Evolutionary conservation across 2,797 vertebrate species (phyloP).

Genomic region (Chromobotia macracanthus): DNA sequence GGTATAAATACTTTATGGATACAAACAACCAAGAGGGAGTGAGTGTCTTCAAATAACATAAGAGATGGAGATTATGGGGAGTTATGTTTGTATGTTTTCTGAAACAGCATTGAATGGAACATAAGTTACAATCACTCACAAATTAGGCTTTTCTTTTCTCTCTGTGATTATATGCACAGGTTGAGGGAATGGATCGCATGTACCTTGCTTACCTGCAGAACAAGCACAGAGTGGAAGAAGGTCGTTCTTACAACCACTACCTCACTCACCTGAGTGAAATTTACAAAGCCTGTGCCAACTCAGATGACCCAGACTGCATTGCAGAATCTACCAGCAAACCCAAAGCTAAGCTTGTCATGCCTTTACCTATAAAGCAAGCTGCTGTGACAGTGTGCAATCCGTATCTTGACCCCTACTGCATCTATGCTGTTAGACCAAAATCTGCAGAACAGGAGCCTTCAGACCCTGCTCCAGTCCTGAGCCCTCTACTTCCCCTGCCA

Average conservation of each 20-base stretch:
- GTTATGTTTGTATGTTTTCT: too few species aligned
- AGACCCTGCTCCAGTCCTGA: conserved; percentile 68
- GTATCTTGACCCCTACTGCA: conserved; percentile 79
- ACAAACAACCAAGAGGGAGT: conserved; percentile 82
- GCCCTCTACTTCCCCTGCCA: conserved; percentile 68
- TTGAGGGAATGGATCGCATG: conserved; percentile 79
- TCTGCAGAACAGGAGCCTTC: conserved; percentile 46
- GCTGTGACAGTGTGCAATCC: conserved; percentile 75
- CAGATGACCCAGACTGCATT: conserved; percentile 81
- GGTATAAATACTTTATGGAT: conserved; percentile 81
- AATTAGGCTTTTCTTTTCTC: not conserved
- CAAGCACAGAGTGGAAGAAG: conserved; percentile 78
- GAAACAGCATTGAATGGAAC: too few species aligned
- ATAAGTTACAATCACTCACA: not conserved
- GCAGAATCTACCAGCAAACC: conserved; percentile 79
- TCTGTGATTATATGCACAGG: conserved; percentile 58
- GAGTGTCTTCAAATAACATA: conserved; percentile 62
- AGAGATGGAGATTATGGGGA: not conserved
- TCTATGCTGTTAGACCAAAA: conserved; percentile 59
- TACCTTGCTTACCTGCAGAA: conserved; percentile 79
- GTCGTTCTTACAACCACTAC: conserved; percentile 75
- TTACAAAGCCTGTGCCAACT: conserved; percentile 78
- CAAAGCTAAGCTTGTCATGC: conserved; percentile 75
- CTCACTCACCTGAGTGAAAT: conserved; percentile 78
- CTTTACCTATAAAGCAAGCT: conserved; percentile 69